Percentiles rank a stretch among this genome's conserved stretches.
phyloP scores from a whole-genome alignment of 2,113 vertebrate genomes.

The Vulpes lagopus region DNA sequence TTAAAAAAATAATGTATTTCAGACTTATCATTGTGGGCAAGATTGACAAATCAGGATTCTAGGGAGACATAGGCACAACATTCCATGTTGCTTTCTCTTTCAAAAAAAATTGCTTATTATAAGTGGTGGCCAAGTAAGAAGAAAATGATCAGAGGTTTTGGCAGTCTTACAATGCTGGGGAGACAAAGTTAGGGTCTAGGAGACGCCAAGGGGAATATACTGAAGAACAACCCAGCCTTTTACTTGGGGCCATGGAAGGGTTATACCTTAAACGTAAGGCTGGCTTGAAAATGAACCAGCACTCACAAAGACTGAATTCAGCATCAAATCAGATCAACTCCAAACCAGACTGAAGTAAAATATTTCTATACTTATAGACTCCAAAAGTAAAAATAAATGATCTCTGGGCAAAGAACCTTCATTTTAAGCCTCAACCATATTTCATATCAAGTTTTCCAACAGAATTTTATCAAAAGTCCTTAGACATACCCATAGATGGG shows the following conservation, averaged over 20 bases:
- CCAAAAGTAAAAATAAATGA: background rate
- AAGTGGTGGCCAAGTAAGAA: background rate
- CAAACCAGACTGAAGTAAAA: background rate
- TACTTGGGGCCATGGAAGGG: background rate
- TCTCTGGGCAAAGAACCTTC: background rate
- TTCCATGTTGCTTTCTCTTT: background rate
- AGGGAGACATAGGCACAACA: background rate
- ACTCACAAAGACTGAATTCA: background rate
- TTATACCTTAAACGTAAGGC: too few species aligned
- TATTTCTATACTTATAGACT: background rate
- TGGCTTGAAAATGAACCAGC: background rate
- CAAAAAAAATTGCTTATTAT: background rate
- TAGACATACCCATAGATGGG: background rate
- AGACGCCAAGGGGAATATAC: fast-evolving
- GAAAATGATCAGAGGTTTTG: background rate
- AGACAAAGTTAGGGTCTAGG: background rate
- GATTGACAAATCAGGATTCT: background rate
- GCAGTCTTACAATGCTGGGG: background rate
- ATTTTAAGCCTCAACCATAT: background rate
- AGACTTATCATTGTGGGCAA: background rate
- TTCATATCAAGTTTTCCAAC: background rate
- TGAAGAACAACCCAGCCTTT: background rate
- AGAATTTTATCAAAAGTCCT: background rate
- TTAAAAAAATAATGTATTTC: background rate
- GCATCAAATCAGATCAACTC: background rate